Evolutionary conservation across 2,113 vertebrate genomes (phyloP).

Genomic region (Trichomycterus rosablanca): DNA sequence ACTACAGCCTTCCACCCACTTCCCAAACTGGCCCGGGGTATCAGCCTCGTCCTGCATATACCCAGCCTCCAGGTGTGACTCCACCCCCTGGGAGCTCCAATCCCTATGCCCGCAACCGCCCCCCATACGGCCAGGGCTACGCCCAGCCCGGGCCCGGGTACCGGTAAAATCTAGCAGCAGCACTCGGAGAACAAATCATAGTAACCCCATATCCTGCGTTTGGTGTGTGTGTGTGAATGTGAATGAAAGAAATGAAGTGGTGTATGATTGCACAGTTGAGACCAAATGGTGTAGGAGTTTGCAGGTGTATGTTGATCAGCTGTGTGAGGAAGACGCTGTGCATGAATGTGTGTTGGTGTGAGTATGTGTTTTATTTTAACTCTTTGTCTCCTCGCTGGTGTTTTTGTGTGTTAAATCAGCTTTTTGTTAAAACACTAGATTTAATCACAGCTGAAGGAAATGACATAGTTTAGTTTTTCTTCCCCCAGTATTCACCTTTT

Average conservation of each 20-base stretch:
- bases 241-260: slow-evolving; percentile 32
- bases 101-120: slow-evolving; percentile 89
- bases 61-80: slow-evolving; percentile 78
- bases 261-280: slow-evolving; percentile 55
- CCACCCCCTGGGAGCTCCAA: slow-evolving; percentile 84
- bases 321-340: slow-evolving; percentile 29
- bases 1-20: slow-evolving; percentile 78
- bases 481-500: slow-evolving; percentile 39
- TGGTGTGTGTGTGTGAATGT: slow-evolving; percentile 17
- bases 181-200: slow-evolving; percentile 46
- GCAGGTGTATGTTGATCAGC: slow-evolving; percentile 54
- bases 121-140: slow-evolving; percentile 86
- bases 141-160: slow-evolving; percentile 93
- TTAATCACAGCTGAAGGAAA: slow-evolving; percentile 53
- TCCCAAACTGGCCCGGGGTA: slow-evolving; percentile 76
- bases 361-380: slow-evolving; percentile 30
- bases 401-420: slow-evolving; percentile 50
- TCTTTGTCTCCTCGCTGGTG: slow-evolving; percentile 35
- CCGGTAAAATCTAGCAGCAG: slow-evolving; percentile 70
- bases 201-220: slow-evolving; percentile 9
- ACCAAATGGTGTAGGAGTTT: slow-evolving; percentile 53
- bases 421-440: slow-evolving; percentile 75
- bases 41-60: slow-evolving; percentile 84
- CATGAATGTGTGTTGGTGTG: slow-evolving; percentile 7
- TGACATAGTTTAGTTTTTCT: slow-evolving; percentile 64